Conservation (phyloP, 64 coral and sea anemone species). For the Montipora foliosa region DNA sequence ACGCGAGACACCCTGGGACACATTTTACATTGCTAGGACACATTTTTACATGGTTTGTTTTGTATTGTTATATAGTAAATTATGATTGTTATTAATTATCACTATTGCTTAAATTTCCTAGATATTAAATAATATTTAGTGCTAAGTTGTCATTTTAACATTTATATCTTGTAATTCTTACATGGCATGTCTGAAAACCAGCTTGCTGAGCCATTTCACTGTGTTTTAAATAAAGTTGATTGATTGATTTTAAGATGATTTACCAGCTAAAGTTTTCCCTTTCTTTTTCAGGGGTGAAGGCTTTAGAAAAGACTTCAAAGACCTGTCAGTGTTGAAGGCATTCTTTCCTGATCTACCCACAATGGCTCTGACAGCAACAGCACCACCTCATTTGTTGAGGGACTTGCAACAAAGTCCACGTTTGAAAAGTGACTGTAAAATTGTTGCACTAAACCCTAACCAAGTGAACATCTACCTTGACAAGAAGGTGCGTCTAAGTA, state of each 20-base stretch:
- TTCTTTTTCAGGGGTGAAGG: conserved; percentile 65
- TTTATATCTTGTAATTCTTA: too few species aligned
- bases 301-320: conserved; percentile 80
- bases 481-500: conserved; percentile 35
- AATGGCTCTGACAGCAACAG: conserved; percentile 75
- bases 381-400: conserved; percentile 61
- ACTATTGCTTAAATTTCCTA: too few species aligned
- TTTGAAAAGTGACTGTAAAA: conserved; percentile 28
- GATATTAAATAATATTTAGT: too few species aligned
- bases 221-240: not conserved
- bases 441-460: conserved; percentile 63
- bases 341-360: conserved; percentile 63
- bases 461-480: conserved; percentile 48
- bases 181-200: too few species aligned
- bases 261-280: not conserved
- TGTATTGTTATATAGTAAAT: too few species aligned
- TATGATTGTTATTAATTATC: too few species aligned
- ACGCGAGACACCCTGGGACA: too few species aligned
- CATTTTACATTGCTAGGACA: too few species aligned
- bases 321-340: conserved; percentile 58
- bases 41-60: too few species aligned
- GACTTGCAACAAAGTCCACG: conserved; percentile 39
- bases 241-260: not conserved
- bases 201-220: not conserved
- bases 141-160: too few species aligned